Conservation (phyloP, 2,113 vertebrate species). For the Clarias batrachus region DNA sequence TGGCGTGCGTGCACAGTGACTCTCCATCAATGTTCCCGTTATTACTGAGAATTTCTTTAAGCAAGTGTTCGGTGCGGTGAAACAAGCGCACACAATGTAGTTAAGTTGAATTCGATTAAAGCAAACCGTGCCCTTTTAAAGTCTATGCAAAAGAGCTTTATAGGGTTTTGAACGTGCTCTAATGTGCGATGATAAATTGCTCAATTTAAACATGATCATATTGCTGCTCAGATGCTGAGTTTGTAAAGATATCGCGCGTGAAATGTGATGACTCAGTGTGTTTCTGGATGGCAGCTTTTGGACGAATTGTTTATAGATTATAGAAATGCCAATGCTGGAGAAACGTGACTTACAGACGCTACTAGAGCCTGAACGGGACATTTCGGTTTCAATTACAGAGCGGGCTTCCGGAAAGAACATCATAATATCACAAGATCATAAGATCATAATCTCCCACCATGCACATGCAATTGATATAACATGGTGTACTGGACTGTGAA, state of each 20-base stretch:
- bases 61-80: background rate
- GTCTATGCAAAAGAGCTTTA: background rate
- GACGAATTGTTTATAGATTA: constrained; percentile 30
- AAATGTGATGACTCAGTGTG: constrained; percentile 29
- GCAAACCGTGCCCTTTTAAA: background rate
- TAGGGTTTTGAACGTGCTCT: background rate
- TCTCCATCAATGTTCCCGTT: background rate
- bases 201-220: constrained; percentile 11
- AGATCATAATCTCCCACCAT: background rate
- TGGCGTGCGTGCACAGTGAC: background rate
- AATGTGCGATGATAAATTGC: constrained; percentile 20
- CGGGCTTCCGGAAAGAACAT: background rate
- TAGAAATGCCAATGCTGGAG: constrained; percentile 17
- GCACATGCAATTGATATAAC: background rate
- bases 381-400: background rate
- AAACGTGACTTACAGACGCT: constrained; percentile 10
- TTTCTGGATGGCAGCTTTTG: constrained; percentile 3
- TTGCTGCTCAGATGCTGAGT: constrained; percentile 23
- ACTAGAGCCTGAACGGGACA: background rate
- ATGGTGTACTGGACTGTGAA: background rate
- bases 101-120: background rate
- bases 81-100: background rate
- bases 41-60: background rate
- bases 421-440: background rate
- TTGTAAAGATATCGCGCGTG: constrained; percentile 21